Evolutionary conservation across 92 coral and sea anemone genomes (phyloP), one percentile per base, ranked within the genome.

Genomic region (Epizoanthus scotinus): DNA sequence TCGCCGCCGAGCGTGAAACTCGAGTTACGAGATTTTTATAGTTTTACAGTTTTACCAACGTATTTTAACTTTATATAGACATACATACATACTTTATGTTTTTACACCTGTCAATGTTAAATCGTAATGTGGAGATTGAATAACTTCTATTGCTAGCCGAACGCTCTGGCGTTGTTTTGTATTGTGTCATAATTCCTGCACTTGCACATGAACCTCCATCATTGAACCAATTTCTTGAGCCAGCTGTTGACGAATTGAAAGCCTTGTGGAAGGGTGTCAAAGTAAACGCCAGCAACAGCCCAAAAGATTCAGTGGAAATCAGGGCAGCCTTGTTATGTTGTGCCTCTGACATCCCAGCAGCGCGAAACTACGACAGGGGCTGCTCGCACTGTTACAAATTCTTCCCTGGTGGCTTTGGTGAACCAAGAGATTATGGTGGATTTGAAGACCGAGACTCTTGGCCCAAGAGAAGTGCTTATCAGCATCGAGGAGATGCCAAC

Each of bases 171-270:
- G n/a, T n/a, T 34, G n/a, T 84, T 52, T 42, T 86, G 47, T 62
- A 80, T 20, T 85, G 80, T 66, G 90, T 83, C 27, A 59, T 86
- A 21, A 73, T 81, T 57, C 90, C 86, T n/a, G n/a, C n/a, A n/a
- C n/a, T n/a, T n/a, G n/a, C n/a, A n/a, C n/a, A n/a, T n/a, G n/a
- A n/a, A n/a, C n/a, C n/a, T n/a, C n/a, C n/a, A n/a, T n/a, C 19
- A 86, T 74, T 86, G 13, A 81, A 86, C 64, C 64, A 86, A 8
- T 86, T 86, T 66, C 89, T 86, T 19, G 66, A 73, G 40, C 89
- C 75, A 21, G 67, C 65, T 55, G 81, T 83, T 62, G 80, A 73
- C 40, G 86, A 83, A 53, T 24, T 83, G n/a, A 87, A 61, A 50
- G 83, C 82, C 49, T 70, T 87, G 67, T 70, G 91, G 85, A 77